Evolutionary conservation across 2,113 vertebrate genomes (phyloP), one percentile per base, ranked within the genome.

Genomic region (Lampris incognitus): DNA sequence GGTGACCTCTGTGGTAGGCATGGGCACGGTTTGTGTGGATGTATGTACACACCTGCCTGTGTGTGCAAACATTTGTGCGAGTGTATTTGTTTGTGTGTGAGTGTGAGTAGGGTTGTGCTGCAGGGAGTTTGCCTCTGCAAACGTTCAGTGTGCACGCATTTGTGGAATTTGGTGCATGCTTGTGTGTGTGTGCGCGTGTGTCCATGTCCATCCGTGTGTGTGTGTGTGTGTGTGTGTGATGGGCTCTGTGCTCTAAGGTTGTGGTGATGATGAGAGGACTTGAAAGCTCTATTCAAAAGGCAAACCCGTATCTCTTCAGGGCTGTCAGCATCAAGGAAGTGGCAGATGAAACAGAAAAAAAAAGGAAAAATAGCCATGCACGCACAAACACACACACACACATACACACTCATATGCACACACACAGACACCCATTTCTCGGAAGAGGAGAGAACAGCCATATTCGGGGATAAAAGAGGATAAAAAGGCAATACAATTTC

Each of bases 241-340:
- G 51, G 44, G 9, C 24, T 72, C n/a, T 7, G 51, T 52, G 8
- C 11, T 61, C n/a, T 40, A 58, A 74, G 42, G 67, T 63, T 64
- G 49, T 24, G 44, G 40, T 56, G 70, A 56, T 44, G 69, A 65
- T 74, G 58, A 76, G 60, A 71, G 36, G 42, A 11, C 44, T 65
- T 78, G 56, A 79, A 70, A 74, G 67, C 48, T 64, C 55, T 9
- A 0, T 74, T 83, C 44, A 54, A 59, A 74, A 78, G 69, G 72
- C 52, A 77, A 76, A 82, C 72, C 67, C 48, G 40, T 66, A 56
- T 71, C 62, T 76, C 13, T 36, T 52, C 36, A 66, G 68, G 71
- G 66, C 37, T 42, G 59, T 6, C 3, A 5, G 66, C 13, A 2
- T 57, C 42, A n/a, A 69, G 39, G 36, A 63, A 52, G 65, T 46